A percentile compares a stretch with the other conserved stretches of the same genome.
These are phyloP conservation scores for Parazoanthus darwini DNA, from an alignment of 92 coral and sea anemone genomes.

Conservation along the genomic window DNA sequence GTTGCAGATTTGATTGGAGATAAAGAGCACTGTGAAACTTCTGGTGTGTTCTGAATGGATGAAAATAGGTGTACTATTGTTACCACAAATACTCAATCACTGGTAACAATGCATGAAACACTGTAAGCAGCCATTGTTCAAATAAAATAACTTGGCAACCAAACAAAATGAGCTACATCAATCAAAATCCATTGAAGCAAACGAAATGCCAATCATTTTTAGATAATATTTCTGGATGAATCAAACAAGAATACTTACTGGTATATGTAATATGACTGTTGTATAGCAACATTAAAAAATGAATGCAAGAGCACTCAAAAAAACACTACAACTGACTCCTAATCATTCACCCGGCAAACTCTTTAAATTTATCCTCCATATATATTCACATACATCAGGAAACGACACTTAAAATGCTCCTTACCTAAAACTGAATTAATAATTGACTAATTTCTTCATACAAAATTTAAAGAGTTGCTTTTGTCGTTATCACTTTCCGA, in stretches of 20 bases:
- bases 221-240: background rate
- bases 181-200: background rate
- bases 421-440: background rate
- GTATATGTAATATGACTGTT: background rate
- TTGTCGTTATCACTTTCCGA: background rate
- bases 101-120: background rate
- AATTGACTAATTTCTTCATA: background rate
- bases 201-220: background rate
- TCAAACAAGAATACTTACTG: background rate
- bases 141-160: conserved; percentile 15
- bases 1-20: background rate
- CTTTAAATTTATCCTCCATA: no score
- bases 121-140: background rate
- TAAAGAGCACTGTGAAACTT: background rate
- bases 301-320: no score
- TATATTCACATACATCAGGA: background rate
- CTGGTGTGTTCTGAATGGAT: background rate
- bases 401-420: background rate
- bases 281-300: background rate
- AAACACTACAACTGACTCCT: background rate
- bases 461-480: background rate
- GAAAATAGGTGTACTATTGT: background rate
- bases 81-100: background rate
- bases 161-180: background rate
- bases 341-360: background rate